Percentiles rank a stretch among this genome's conserved stretches.
These are phyloP conservation scores for Mesoclemmys tuberculata DNA, from an alignment of 2,113 vertebrate genomes.

Conservation along the genomic window DNA sequence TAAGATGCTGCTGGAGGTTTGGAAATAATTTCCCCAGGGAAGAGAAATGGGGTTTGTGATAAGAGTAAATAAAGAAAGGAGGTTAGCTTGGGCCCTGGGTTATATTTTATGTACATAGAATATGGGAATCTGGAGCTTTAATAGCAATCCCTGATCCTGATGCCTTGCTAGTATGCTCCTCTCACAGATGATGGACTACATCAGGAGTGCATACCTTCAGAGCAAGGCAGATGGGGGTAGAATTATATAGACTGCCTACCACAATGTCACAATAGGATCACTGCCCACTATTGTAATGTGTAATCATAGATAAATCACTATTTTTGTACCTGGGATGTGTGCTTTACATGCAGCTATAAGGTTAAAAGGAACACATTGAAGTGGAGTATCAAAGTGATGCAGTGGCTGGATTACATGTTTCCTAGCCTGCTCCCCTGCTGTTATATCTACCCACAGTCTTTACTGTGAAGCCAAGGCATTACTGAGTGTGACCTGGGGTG, in stretches of 20 bases:
- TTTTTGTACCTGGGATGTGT: neutral
- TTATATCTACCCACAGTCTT: neutral
- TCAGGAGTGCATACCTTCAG: neutral
- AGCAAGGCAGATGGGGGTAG: neutral
- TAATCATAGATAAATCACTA: neutral
- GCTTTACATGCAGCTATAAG: neutral
- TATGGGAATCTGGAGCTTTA: neutral
- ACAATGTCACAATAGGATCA: neutral
- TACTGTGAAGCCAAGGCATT: neutral
- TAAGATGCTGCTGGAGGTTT: neutral
- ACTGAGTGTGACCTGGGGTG: neutral
- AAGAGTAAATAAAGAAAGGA: no score
- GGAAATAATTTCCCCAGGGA: neutral
- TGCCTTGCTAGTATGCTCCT: rapidly evolving
- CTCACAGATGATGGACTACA: neutral
- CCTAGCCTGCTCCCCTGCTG: rapidly evolving
- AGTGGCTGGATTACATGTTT: neutral
- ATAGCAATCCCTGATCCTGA: neutral
- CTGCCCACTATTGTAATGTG: neutral
- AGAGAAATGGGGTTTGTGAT: no score
- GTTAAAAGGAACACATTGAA: neutral
- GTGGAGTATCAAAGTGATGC: neutral
- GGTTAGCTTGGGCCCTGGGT: no score
- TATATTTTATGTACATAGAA: no score
- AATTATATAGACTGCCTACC: neutral